A percentile compares a stretch with the other conserved stretches of the same genome.
phyloP scores from a whole-genome alignment of 1,140 invertebrate species.

The Condylostylus longicornis region DNA sequence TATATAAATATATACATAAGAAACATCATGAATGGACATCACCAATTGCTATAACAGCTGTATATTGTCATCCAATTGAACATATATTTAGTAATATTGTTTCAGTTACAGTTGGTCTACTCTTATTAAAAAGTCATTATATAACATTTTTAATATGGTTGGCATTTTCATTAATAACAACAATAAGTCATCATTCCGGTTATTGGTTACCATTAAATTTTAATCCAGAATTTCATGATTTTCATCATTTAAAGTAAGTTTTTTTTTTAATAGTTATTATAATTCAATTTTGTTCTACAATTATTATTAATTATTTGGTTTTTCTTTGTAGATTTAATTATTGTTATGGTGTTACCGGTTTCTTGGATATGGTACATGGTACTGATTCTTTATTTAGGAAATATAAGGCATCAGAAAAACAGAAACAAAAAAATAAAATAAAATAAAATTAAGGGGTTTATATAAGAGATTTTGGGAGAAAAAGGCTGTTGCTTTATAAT shows the following conservation, averaged over 20 bases:
- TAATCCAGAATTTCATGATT: conserved; percentile 77
- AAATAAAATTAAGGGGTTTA: too few species aligned
- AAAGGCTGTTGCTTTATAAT: too few species aligned
- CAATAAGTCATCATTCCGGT: conserved; percentile 70
- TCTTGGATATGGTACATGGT: conserved; percentile 69
- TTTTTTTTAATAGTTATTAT: neutral
- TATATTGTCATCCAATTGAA: conserved; percentile 77
- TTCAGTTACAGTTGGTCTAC: conserved; percentile 61
- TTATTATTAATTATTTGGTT: conserved; percentile 18
- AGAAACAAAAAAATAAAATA: too few species aligned
- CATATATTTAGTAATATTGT: conserved; percentile 68
- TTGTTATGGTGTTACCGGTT: conserved; percentile 69
- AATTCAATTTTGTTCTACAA: neutral
- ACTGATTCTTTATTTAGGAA: conserved; percentile 58
- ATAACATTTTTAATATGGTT: conserved; percentile 68
- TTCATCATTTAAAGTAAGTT: conserved; percentile 66
- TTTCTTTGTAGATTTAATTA: conserved; percentile 52
- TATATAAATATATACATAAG: conserved; percentile 76
- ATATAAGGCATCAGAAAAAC: too few species aligned
- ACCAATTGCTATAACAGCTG: conserved; percentile 59
- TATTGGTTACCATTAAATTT: conserved; percentile 77
- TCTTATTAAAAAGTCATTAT: conserved; percentile 62
- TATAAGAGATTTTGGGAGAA: too few species aligned
- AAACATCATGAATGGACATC: conserved; percentile 73
- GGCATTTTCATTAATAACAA: conserved; percentile 56